Evolutionary conservation across 2,113 vertebrate species (phyloP).

Genomic region (Sisor rabdophorus): DNA sequence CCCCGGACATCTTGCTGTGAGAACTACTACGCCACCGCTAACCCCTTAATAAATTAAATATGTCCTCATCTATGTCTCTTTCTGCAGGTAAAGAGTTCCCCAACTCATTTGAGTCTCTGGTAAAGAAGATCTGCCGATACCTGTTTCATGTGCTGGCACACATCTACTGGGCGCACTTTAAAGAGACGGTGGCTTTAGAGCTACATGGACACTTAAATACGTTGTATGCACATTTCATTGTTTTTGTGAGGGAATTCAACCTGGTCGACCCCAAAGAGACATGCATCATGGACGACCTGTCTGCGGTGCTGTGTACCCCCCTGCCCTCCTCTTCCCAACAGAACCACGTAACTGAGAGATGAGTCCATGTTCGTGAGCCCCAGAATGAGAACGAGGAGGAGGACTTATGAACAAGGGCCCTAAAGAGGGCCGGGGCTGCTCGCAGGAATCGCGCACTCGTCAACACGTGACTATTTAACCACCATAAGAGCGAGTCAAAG

Average conservation of each 20-base stretch:
- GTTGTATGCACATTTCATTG: constrained; percentile 94
- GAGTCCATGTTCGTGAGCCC: constrained; percentile 64
- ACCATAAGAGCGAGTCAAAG: constrained; percentile 52
- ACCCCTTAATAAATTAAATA: no score
- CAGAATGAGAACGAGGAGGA: constrained; percentile 52
- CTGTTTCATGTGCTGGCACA: constrained; percentile 96
- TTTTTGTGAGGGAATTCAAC: constrained; percentile 97
- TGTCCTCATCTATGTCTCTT: constrained; percentile 20
- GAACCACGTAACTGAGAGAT: constrained; percentile 98
- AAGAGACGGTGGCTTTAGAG: constrained; percentile 92
- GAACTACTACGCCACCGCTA: no score
- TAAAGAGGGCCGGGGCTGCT: constrained; percentile 50
- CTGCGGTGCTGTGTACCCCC: constrained; percentile 86
- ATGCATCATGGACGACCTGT: constrained; percentile 97
- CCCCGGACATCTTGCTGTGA: no score
- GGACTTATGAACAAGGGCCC: constrained; percentile 57
- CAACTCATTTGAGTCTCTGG: constrained; percentile 91
- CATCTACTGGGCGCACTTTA: constrained; percentile 98
- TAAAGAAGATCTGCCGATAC: constrained; percentile 96
- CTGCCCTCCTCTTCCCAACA: constrained; percentile 84
- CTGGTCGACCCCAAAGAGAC: constrained; percentile 98
- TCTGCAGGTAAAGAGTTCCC: constrained; percentile 91
- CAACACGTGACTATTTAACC: constrained; percentile 57
- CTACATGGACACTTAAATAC: constrained; percentile 98
- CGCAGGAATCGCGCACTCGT: constrained; percentile 65